Conservation (phyloP, 92 coral and sea anemone genomes). For the Virgularia gustaviana region DNA sequence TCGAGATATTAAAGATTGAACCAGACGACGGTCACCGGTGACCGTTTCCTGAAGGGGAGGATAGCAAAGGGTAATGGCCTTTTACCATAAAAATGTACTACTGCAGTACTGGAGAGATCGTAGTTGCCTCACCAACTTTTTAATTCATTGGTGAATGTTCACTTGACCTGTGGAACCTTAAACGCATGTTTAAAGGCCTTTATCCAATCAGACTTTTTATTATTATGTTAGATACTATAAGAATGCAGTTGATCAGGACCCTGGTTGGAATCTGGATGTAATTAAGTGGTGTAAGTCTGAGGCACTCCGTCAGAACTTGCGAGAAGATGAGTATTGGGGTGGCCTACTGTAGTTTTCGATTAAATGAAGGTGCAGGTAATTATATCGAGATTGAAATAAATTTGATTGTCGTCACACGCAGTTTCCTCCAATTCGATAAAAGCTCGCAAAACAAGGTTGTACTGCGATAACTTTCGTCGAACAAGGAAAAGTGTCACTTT, state of each 20-base stretch:
- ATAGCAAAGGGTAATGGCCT: too few relatives aligned
- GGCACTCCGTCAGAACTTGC: background rate
- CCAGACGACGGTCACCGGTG: too few relatives aligned
- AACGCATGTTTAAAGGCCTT: background rate
- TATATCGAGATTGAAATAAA: too few relatives aligned
- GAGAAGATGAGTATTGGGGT: conserved; percentile 2
- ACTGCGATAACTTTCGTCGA: background rate
- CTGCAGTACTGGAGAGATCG: too few relatives aligned
- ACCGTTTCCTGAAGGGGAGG: too few relatives aligned
- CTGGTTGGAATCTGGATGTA: background rate
- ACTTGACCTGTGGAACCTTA: background rate
- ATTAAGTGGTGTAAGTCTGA: background rate
- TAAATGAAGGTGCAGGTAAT: conserved; percentile 4
- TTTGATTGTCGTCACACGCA: too few relatives aligned
- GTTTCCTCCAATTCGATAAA: too few relatives aligned
- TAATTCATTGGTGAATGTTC: too few relatives aligned
- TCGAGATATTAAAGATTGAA: too few relatives aligned
- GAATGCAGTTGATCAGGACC: background rate
- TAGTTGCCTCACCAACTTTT: too few relatives aligned
- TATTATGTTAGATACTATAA: conserved; percentile 5
- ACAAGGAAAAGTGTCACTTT: background rate
- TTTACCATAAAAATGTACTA: too few relatives aligned
- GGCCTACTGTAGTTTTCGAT: conserved; percentile 4
- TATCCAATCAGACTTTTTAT: background rate
- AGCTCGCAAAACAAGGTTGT: too few relatives aligned